phyloP scores from a whole-genome alignment of 2,888 invertebrate genomes.

The Cryptus viduatorius region DNA sequence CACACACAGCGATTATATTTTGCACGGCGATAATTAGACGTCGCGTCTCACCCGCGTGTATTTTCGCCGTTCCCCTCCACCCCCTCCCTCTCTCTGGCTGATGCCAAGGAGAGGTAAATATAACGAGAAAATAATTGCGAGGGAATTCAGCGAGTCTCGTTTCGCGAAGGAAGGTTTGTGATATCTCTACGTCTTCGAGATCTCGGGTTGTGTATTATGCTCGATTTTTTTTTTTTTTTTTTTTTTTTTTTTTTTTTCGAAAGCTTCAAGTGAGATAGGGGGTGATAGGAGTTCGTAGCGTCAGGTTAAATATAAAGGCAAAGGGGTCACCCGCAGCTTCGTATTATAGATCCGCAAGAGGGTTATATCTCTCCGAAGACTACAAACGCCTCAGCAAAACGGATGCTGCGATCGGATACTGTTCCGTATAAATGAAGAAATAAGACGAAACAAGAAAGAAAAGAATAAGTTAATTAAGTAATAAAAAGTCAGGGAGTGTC shows the following conservation, averaged over 20 bases:
- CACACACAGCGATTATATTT: slow-evolving; percentile 72
- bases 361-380: slow-evolving; percentile 4
- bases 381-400: slow-evolving; percentile 10
- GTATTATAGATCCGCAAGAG: not conserved
- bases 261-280: slow-evolving; percentile 29
- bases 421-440: slow-evolving; percentile 62
- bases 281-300: slow-evolving; percentile 2
- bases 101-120: slow-evolving; percentile 78
- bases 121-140: slow-evolving; percentile 84
- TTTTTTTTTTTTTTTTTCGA: slow-evolving; percentile 13
- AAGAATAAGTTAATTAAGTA: slow-evolving; percentile 82
- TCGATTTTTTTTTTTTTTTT: slow-evolving; percentile 9
- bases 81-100: slow-evolving; percentile 33
- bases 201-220: slow-evolving; percentile 37
- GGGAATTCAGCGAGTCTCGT: slow-evolving; percentile 72
- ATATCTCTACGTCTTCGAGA: slow-evolving; percentile 42
- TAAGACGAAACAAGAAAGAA: slow-evolving; percentile 64
- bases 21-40: slow-evolving; percentile 83
- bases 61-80: slow-evolving; percentile 28
- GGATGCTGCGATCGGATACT: not conserved
- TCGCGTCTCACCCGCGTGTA: slow-evolving; percentile 73
- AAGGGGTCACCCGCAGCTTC: slow-evolving; percentile 1
- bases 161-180: slow-evolving; percentile 48
- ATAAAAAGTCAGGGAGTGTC: slow-evolving; percentile 80
- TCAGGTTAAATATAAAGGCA: slow-evolving; percentile 27